Evolutionary conservation across 2,888 invertebrate genomes (phyloP).

Genomic region (Chrysolina americana): DNA sequence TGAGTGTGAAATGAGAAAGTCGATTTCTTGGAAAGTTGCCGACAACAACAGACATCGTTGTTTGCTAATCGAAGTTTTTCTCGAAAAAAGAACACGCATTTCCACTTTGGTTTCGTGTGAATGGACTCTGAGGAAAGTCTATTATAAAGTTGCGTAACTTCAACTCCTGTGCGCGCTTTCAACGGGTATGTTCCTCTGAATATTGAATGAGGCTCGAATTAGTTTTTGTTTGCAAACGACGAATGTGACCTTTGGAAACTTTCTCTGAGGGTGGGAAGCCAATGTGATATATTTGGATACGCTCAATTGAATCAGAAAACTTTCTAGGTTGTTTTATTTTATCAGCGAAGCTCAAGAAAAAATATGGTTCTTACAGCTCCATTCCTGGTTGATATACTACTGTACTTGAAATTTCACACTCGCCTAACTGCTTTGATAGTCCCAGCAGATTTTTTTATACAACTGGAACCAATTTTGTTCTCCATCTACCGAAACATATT

Average conservation of each 20-base stretch:
- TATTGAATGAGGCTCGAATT: slow-evolving; percentile 17
- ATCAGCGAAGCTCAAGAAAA: too few relatives aligned
- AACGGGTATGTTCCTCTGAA: slow-evolving; percentile 5
- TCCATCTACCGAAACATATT: too few relatives aligned
- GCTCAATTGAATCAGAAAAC: too few relatives aligned
- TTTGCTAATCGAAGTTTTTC: slow-evolving; percentile 42
- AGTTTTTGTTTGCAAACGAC: slow-evolving; percentile 12
- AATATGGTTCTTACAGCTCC: too few relatives aligned
- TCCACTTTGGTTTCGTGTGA: slow-evolving; percentile 36
- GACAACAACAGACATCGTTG: slow-evolving; percentile 39
- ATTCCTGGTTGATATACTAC: too few relatives aligned
- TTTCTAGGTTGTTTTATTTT: too few relatives aligned
- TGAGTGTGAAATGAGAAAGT: slow-evolving; percentile 46
- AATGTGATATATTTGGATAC: too few relatives aligned
- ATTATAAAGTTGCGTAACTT: slow-evolving; percentile 1
- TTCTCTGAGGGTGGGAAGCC: neutral
- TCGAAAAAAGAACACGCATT: slow-evolving; percentile 31
- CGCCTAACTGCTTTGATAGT: too few relatives aligned
- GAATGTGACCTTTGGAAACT: neutral
- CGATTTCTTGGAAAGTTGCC: slow-evolving; percentile 34
- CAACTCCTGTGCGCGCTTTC: neutral
- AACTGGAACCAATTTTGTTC: too few relatives aligned
- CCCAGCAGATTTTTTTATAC: too few relatives aligned
- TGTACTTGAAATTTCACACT: too few relatives aligned
- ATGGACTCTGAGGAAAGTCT: slow-evolving; percentile 27